These are phyloP conservation scores for Archilochus colubris DNA, from an alignment of 2,113 vertebrate species.

Conservation along the genomic window DNA sequence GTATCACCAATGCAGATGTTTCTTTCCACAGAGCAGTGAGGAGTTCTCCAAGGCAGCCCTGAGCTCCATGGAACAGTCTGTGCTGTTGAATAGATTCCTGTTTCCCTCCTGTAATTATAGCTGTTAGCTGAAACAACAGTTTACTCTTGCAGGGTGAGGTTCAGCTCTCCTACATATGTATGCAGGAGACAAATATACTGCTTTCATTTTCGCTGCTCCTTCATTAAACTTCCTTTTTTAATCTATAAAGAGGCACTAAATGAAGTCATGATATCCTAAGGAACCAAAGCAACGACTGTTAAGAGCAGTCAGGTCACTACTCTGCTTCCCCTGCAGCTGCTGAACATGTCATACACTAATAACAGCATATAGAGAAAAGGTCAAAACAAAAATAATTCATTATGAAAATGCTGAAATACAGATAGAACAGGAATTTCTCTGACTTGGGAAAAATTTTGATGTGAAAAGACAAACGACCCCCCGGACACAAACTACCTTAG, in stretches of 20 bases:
- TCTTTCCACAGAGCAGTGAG: not conserved
- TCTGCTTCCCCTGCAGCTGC: constrained; percentile 32
- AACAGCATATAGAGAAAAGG: constrained; percentile 41
- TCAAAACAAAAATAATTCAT: constrained; percentile 29
- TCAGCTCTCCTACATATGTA: not conserved
- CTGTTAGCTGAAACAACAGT: not conserved
- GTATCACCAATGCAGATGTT: not conserved
- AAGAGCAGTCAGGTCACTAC: not conserved
- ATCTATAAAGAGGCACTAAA: not conserved
- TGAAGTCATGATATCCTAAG: not conserved
- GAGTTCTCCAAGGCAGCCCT: not conserved
- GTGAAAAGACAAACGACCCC: not conserved
- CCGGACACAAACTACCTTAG: not conserved
- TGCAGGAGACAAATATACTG: not conserved
- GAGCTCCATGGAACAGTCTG: not conserved
- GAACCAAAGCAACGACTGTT: not conserved
- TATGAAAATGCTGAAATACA: not conserved
- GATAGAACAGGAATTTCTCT: not conserved
- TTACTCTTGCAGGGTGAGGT: not conserved
- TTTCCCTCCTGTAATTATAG: not conserved
- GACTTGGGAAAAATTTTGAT: not conserved
- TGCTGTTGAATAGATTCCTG: not conserved
- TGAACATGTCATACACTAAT: constrained; percentile 28
- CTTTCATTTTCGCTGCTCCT: not conserved
- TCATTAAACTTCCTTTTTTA: not conserved